Conservation (phyloP, 2,888 invertebrate species). For the Cheiracanthium punctorium region DNA sequence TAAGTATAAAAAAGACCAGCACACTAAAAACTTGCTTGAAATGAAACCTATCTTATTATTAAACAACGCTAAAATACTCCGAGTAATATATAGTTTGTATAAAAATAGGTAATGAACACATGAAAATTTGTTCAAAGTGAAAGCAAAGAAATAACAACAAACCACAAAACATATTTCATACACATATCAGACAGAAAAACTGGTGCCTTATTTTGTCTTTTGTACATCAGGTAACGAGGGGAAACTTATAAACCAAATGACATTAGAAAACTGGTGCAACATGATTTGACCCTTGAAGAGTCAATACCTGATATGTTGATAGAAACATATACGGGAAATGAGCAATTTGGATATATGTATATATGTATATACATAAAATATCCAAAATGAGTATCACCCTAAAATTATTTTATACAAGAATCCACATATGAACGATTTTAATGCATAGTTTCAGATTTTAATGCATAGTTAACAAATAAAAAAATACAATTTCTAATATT, state of each 20-base stretch:
- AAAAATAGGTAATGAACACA: background rate
- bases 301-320: constrained; percentile 4
- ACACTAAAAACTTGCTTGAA: background rate
- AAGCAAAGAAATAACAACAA: background rate
- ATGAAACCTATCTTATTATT: background rate
- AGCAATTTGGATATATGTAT: background rate
- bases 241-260: background rate
- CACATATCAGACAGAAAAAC: background rate
- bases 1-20: background rate
- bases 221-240: background rate
- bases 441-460: no score
- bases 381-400: background rate
- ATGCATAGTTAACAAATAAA: no score
- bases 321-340: background rate
- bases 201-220: background rate
- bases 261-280: background rate
- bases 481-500: no score
- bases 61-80: background rate
- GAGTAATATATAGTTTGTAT: background rate
- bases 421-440: no score
- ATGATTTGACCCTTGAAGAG: background rate
- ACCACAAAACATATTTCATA: constrained; percentile 1
- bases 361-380: background rate
- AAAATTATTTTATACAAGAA: no score
- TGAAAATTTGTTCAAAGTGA: background rate